Evolutionary conservation across 2,888 invertebrate species (phyloP), one percentile per base, ranked within the genome.

Genomic region (Machimus rusticus): DNA sequence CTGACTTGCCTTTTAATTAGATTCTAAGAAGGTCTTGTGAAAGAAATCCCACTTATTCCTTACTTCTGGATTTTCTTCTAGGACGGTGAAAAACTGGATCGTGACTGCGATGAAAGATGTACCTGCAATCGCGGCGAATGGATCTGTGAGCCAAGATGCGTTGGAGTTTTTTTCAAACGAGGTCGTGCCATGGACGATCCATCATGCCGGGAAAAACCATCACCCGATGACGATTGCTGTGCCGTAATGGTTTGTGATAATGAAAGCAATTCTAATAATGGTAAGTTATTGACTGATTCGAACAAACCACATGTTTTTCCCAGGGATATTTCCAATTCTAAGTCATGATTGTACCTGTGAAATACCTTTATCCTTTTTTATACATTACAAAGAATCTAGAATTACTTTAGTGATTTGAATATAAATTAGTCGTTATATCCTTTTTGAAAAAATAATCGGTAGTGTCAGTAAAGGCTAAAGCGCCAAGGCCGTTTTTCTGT

Each of bases 71-170:
- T 86, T 51, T 46, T 88, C 79, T 89, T 91, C 4, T 89, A 95
- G 95, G 92, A 95, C 84, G 97, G 97, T 1, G 96, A 96, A 89
- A 95, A 94, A 89, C 93, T 97, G 89, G 94, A 95, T 88, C 94
- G 95, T 57, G 96, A 95, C 74, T 98, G 97, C 90, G 96, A 97
- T 87, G 96, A 96, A 89, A 93, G 94, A 1, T 97, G 97, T 91
- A 95, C 95, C 34, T 97, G 97, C 90, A 93, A 93, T 34, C 55
- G 94, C 94, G 96, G 96, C 0, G 93, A 93, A 89, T 95, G 96
- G 92, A 94, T 95, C 89, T 98, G 97, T 90, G 93, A 94, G n/a
- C 95, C 95, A 0, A 94, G 96, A 55, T 98, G 98, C 91, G 93
- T 93, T 87, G 94, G 94, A 23, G 96, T 96, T 0, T 95, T 94